Evolutionary conservation across 2,888 invertebrate genomes (phyloP).

Genomic region (Catocala nupta): DNA sequence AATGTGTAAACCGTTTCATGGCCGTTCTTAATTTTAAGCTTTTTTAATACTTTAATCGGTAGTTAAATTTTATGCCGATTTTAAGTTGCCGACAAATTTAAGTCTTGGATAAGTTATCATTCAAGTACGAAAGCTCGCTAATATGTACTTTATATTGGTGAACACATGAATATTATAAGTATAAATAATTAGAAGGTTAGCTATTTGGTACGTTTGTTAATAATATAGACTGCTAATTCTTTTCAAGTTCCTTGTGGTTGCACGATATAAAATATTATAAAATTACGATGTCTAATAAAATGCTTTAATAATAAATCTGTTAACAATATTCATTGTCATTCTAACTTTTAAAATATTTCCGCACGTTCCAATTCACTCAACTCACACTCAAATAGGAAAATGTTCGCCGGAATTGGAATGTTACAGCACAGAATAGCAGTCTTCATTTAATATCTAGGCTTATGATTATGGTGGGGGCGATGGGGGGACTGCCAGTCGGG

Average conservation of each 20-base stretch:
- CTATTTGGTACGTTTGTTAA: constrained; percentile 44
- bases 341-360: constrained; percentile 8
- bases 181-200: constrained; percentile 36
- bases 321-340: background rate
- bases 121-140: background rate
- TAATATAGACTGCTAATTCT: constrained; percentile 18
- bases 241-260: constrained; percentile 4
- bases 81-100: too few relatives aligned
- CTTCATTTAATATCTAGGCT: constrained; percentile 79
- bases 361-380: constrained; percentile 8
- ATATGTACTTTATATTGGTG: constrained; percentile 4
- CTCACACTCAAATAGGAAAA: constrained; percentile 14
- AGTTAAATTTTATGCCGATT: too few relatives aligned
- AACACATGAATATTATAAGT: constrained; percentile 23
- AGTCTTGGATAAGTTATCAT: too few relatives aligned
- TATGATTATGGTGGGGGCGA: constrained; percentile 84
- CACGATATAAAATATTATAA: background rate
- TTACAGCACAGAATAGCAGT: constrained; percentile 28
- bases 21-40: background rate
- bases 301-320: constrained; percentile 2
- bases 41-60: too few relatives aligned
- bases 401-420: constrained; percentile 16
- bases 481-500: constrained; percentile 88
- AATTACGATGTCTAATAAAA: background rate
- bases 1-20: background rate